Base-by-base conservation (phyloP, 2,113 vertebrate species). In the Monopterus albus region DNA sequence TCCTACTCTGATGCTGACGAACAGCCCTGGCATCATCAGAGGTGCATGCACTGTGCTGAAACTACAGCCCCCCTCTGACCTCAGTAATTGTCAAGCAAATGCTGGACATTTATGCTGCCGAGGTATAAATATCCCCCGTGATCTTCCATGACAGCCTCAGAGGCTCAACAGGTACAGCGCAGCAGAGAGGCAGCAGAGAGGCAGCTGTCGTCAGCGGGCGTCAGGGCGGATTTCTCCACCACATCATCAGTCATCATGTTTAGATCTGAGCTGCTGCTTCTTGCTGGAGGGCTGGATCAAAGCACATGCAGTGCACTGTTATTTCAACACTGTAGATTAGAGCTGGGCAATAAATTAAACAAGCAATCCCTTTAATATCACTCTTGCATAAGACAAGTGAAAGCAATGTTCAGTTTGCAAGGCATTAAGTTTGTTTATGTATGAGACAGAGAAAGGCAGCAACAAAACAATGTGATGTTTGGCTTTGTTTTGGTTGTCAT, bases 131-230 rank as follows among this genome's bases (percentile, higher is more conserved):
- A 86, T 68, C 83, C 47, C 11, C 61, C 5, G 72, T 67, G 73
- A 76, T 81, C 81, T 82, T 75, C 65, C 51, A 70, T 85, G 67
- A 74, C 63, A 64, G 69, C 73, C 87, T 75, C 51, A 25, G 66
- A 62, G 83, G 84, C 75, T 77, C 78, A 69, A 29, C 88, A 90
- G 87, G 90, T 86, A 87, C 81, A 76, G 38, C 33, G 12, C 72
- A 70, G 74, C 83, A 77, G 64, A 89, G 80, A 74, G 67, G 12
- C 72, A 70, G 74, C 83, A 77, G 64, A 89, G 80, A 74, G 67
- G 65, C 84, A 81, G 83, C 81, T 87, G 88, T 88, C 76, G 0
- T 66, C 67, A 15, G 29, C 57, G 52, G 76, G 82, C 76, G 43
- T 84, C 83, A 73, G 59, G 25, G 13, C 5, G 51, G 69, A 87